A percentile compares a stretch with the other conserved stretches of the same genome.
These are phyloP conservation scores for Sylvilagus bachmani DNA, from an alignment of 2,113 vertebrate genomes.

Conservation along the genomic window DNA sequence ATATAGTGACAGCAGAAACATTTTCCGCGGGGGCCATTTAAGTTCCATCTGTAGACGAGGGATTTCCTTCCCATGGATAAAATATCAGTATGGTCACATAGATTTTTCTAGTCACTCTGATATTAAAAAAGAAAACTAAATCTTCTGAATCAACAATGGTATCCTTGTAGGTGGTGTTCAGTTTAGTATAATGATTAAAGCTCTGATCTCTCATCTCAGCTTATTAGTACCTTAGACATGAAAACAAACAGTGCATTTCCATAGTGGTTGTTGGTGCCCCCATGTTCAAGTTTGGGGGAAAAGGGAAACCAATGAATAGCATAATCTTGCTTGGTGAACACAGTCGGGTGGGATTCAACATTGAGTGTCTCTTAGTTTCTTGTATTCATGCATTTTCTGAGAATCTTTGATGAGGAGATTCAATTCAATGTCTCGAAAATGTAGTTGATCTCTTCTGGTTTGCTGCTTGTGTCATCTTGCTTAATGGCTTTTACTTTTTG, in stretches of 20 bases:
- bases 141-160: neutral
- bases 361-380: neutral
- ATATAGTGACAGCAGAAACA: neutral
- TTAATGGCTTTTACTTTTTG: neutral
- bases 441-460: neutral
- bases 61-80: neutral
- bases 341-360: neutral
- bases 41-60: neutral
- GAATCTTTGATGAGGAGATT: neutral
- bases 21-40: neutral
- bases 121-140: neutral
- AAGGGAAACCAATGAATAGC: neutral
- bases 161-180: neutral
- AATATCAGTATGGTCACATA: neutral
- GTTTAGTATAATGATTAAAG: neutral
- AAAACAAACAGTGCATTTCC: neutral
- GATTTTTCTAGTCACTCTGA: neutral
- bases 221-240: neutral
- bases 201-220: neutral
- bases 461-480: neutral
- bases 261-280: neutral
- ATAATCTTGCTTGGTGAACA: neutral
- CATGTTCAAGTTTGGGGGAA: neutral
- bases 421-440: neutral
- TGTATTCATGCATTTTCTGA: neutral